Conservation (phyloP, 2,888 invertebrate species). For the Unio delphinus region DNA sequence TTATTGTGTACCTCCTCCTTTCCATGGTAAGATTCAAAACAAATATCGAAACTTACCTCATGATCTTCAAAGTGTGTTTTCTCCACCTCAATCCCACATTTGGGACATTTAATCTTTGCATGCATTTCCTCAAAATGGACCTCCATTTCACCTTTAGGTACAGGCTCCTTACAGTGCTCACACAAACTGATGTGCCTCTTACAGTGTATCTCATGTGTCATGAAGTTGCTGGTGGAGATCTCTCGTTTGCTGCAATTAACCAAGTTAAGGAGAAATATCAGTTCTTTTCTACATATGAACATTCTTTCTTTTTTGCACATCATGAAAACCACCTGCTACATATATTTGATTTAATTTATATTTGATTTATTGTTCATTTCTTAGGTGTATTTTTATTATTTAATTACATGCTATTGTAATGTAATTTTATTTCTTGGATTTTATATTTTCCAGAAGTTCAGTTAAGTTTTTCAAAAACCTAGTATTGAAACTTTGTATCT, state of each 20-base stretch:
- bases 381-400: too few relatives aligned
- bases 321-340: too few relatives aligned
- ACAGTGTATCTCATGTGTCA: constrained; percentile 82
- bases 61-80: constrained; percentile 66
- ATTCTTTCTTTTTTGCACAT: too few relatives aligned
- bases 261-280: constrained; percentile 2
- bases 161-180: constrained; percentile 79
- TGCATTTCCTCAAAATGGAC: constrained; percentile 74
- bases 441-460: too few relatives aligned
- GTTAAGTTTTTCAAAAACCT: too few relatives aligned
- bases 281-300: too few relatives aligned
- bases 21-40: background rate
- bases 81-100: constrained; percentile 67
- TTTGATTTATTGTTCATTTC: too few relatives aligned
- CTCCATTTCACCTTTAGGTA: constrained; percentile 77
- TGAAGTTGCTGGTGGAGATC: constrained; percentile 79
- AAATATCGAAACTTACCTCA: constrained; percentile 55
- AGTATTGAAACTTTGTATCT: too few relatives aligned
- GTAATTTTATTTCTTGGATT: too few relatives aligned
- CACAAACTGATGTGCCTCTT: constrained; percentile 80
- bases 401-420: too few relatives aligned
- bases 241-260: constrained; percentile 77
- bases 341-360: too few relatives aligned
- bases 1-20: background rate
- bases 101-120: constrained; percentile 73